Evolutionary conservation across 92 coral and sea anemone species (phyloP), one percentile per base, ranked within the genome.

Genomic region (Porites cylindrica): DNA sequence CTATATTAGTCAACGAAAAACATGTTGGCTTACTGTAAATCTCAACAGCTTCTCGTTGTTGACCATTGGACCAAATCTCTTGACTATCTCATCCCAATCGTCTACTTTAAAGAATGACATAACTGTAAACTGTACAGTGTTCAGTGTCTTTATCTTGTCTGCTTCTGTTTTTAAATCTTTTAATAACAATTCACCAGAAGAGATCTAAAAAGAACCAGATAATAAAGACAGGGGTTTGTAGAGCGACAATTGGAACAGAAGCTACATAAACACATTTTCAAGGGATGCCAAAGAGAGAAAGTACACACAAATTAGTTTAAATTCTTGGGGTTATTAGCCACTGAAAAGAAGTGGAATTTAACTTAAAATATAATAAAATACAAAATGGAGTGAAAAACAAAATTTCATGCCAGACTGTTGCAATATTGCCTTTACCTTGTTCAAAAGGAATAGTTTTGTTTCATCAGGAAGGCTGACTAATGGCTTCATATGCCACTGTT

Each of bases 101-200:
- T 63, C 12, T 24, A 80, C 9, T 66, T 38, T 53, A 66, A 80
- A 66, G 13, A 63, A 80, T 8, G 72, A 26, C 71, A 50, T 32
- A 1, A 80, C 29, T 11, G 85, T 12, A 10, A 50, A 17, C 64
- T 81, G 76, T 6, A 66, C 76, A 38, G 20, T 16, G 3, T n/a
- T 23, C 11, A 38, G 65, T 5, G 76, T 67, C 63, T 67, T 66
- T 19, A 66, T 54, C 59, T 47, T 24, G 13, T 5, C 75, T 43
- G 85, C 85, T 68, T 51, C 59, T 12, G 1, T 82, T 58, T 68
- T 66, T 10, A 69, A 23, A 20, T 82, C 77, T 69, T 81, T 69
- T 21, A 81, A 70, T 16, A 68, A 18, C 9, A 81, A 7, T 54
- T 75, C 79, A 56, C 79, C 79, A 20, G 66, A 75, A 53, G 47